Evolutionary conservation across 2,797 vertebrate species (phyloP), one percentile per base, ranked within the genome.

Genomic region (Stomatorhinus walkeri): DNA sequence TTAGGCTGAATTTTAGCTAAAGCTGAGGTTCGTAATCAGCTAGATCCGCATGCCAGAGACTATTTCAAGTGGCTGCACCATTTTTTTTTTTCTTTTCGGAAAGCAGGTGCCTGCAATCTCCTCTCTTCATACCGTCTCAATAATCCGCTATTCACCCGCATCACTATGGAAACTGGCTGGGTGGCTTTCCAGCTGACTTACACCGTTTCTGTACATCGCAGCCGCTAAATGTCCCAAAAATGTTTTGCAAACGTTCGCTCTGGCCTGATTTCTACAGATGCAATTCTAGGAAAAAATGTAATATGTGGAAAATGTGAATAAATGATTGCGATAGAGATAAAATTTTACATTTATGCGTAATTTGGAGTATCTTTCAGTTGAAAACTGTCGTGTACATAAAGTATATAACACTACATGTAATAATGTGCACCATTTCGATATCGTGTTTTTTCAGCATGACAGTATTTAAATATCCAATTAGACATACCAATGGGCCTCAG

Each of bases 91-190:
- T 83, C 79, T 87, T 89, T 89, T 54, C 56, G 86, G 93, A 94
- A 93, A 94, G 93, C 95, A 96, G 95, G 95, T 96, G 95, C 95
- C 92, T 92, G 94, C 94, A 95, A 94, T 95, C 93, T 94, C 92
- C 90, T 91, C 90, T 88, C 64, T 85, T 90, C 91, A 93, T 92
- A 91, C 91, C 90, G 92, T 91, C 92, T 92, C 92, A 94, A 92
- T 95, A 94, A 94, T 95, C 94, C 93, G 91, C 93, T 93, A 93
- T 95, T 95, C 93, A 94, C 91, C 92, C 93, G 92, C 89, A 94
- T 96, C 94, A 93, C 95, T 91, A 96, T 96, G 95, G 94, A 89
- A 94, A 96, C 93, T 3, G 88, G 92, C 94, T 83, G 93, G 94
- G 94, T 94, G 91, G 94, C 92, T 95, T 93, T 93, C 93, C 90